Percentiles rank a stretch among this genome's conserved stretches.
Conservation (phyloP, 1,140 invertebrate species). For the Bombus balteatus region DNA sequence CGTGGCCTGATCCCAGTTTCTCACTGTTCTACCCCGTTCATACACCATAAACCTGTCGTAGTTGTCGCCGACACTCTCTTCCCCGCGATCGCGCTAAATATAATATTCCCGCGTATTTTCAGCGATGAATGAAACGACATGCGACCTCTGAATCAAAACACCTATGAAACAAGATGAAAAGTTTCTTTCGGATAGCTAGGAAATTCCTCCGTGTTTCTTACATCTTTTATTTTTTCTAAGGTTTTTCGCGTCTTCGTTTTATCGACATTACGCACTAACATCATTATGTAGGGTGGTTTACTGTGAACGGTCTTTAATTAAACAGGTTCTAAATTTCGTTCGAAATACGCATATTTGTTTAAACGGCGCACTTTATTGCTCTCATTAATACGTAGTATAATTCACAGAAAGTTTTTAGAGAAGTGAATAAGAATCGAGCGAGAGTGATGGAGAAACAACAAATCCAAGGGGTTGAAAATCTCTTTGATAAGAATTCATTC, state of each 20-base stretch:
- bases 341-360: too few relatives aligned
- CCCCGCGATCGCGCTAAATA: slow-evolving; percentile 47
- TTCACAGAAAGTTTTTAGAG: too few relatives aligned
- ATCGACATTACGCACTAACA: neutral
- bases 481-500: too few relatives aligned
- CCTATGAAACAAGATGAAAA: neutral
- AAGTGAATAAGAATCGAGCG: too few relatives aligned
- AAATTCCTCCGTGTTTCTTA: neutral
- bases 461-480: too few relatives aligned
- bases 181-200: neutral
- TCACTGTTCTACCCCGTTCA: slow-evolving; percentile 20
- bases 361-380: too few relatives aligned
- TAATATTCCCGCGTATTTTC: slow-evolving; percentile 58
- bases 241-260: neutral
- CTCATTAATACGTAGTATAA: too few relatives aligned
- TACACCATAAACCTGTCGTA: slow-evolving; percentile 47
- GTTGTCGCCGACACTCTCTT: slow-evolving; percentile 12
- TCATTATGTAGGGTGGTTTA: too few relatives aligned
- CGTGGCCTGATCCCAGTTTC: slow-evolving; percentile 4
- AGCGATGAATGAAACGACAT: slow-evolving; percentile 57
- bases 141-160: neutral
- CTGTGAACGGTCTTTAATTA: too few relatives aligned
- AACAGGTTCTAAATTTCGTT: too few relatives aligned
- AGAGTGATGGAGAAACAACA: too few relatives aligned
- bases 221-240: neutral